Evolutionary conservation across 2,113 vertebrate species (phyloP).

Genomic region (Natator depressus): DNA sequence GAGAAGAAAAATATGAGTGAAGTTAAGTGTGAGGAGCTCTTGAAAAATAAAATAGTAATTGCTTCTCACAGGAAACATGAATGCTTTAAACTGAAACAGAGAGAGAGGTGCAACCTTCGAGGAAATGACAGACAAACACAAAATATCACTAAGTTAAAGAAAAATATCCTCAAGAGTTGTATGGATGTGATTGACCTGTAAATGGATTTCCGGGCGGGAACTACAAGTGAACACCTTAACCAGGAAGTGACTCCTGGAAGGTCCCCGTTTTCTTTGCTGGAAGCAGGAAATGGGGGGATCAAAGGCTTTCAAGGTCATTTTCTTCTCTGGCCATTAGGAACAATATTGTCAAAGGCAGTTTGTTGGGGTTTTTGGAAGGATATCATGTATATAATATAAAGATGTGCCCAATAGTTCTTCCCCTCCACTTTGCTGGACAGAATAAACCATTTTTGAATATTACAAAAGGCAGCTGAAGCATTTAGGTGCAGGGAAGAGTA

Average conservation of each 20-base stretch:
- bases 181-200: neutral
- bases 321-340: neutral
- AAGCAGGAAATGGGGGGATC: neutral
- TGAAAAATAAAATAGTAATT: too few species aligned
- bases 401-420: neutral
- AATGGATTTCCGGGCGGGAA: neutral
- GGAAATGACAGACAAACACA: rapidly evolving
- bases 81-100: too few species aligned
- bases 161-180: neutral
- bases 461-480: slow-evolving; percentile 56
- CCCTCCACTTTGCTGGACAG: slow-evolving; percentile 28
- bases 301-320: neutral
- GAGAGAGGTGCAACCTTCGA: neutral
- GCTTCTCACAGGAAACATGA: too few species aligned
- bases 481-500: slow-evolving; percentile 53
- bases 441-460: slow-evolving; percentile 41
- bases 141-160: neutral
- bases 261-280: neutral
- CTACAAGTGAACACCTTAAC: neutral
- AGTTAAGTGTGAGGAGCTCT: too few species aligned
- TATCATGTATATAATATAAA: neutral
- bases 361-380: slow-evolving; percentile 27
- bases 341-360: neutral
- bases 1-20: too few species aligned
- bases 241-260: neutral